phyloP scores from a whole-genome alignment of 2,888 invertebrate genomes.

The Nemotelus nigrinus region DNA sequence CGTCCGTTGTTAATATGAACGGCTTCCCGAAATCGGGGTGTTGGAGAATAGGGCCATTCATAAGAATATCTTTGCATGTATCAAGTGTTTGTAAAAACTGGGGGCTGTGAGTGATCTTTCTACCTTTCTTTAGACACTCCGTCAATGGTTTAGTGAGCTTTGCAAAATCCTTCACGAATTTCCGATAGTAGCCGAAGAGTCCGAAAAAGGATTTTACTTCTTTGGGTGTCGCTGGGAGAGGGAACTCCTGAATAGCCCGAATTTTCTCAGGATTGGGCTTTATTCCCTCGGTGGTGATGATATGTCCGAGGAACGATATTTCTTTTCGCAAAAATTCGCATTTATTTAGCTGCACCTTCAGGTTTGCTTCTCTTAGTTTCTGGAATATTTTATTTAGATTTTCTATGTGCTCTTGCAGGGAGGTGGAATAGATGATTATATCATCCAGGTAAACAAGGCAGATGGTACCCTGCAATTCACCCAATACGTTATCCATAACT shows the following conservation, averaged over 20 bases:
- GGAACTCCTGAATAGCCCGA: slow-evolving; percentile 28
- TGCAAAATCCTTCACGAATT: too few relatives aligned
- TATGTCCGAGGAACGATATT: not conserved
- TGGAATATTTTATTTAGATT: slow-evolving; percentile 11
- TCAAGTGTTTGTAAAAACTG: too few relatives aligned
- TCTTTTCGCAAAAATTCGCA: not conserved
- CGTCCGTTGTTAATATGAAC: too few relatives aligned
- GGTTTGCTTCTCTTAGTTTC: not conserved
- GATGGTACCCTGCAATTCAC: slow-evolving; percentile 48
- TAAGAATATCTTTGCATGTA: too few relatives aligned
- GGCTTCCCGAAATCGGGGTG: too few relatives aligned
- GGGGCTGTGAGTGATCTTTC: too few relatives aligned
- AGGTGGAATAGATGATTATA: slow-evolving; percentile 34
- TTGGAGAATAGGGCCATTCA: too few relatives aligned
- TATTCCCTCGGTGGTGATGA: not conserved
- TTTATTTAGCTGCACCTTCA: not conserved
- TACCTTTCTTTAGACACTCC: too few relatives aligned
- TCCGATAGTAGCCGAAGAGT: too few relatives aligned
- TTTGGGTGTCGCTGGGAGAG: not conserved
- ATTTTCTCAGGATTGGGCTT: not conserved
- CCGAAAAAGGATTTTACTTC: too few relatives aligned
- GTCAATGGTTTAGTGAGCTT: too few relatives aligned
- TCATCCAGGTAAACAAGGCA: slow-evolving; percentile 57
- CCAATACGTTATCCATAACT: slow-evolving; percentile 45
- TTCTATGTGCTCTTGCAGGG: not conserved